Evolutionary conservation across 2,888 invertebrate genomes (phyloP).

Genomic region (Rhagonycha fulva): DNA sequence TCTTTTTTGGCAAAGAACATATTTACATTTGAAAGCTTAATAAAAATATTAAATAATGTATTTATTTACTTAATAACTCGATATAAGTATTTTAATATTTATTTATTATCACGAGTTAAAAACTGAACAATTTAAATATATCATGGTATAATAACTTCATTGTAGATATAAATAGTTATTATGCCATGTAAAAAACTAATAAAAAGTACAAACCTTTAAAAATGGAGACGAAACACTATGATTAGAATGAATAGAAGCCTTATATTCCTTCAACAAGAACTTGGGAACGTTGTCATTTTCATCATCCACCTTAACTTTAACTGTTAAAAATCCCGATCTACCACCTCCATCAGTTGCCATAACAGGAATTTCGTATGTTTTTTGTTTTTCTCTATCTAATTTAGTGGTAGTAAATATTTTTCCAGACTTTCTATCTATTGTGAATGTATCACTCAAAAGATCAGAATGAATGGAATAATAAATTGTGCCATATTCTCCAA

Average conservation of each 20-base stretch:
- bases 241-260: constrained; percentile 70
- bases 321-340: constrained; percentile 72
- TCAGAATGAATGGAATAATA: constrained; percentile 81
- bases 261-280: constrained; percentile 78
- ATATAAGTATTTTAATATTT: too few species aligned
- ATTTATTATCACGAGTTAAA: too few species aligned
- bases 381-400: constrained; percentile 75
- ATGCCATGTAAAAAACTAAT: not conserved
- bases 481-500: constrained; percentile 75
- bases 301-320: constrained; percentile 81
- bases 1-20: too few species aligned
- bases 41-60: too few species aligned
- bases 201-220: constrained; percentile 56
- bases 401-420: constrained; percentile 65
- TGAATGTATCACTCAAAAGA: constrained; percentile 71
- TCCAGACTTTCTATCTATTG: constrained; percentile 73
- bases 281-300: constrained; percentile 82
- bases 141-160: too few species aligned
- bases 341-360: constrained; percentile 84
- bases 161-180: too few species aligned
- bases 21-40: too few species aligned
- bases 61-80: too few species aligned
- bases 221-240: constrained; percentile 62
- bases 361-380: constrained; percentile 75
- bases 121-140: too few species aligned